Evolutionary conservation across 2,888 invertebrate species (phyloP).

Genomic region (Venustoraphidia nigricollis): DNA sequence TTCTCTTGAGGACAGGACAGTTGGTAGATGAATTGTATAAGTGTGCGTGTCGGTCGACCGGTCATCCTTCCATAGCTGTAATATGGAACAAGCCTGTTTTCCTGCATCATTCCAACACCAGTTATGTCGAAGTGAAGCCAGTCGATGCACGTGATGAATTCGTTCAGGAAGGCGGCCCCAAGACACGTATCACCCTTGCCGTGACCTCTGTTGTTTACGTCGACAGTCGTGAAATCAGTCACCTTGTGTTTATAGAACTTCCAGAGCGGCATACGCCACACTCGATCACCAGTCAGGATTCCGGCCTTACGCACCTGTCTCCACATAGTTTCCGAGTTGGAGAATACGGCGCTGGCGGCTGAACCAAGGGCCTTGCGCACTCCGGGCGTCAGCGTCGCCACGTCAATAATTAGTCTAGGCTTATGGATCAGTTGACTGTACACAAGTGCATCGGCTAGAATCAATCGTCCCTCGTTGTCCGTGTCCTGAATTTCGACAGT

Average conservation of each 20-base stretch:
- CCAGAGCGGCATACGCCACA: conserved; percentile 46
- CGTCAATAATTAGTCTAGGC: conserved; percentile 47
- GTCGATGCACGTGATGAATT: conserved; percentile 37
- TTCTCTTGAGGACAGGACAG: conserved; percentile 23
- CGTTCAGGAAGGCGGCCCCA: conserved; percentile 28
- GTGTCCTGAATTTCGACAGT: conserved; percentile 45
- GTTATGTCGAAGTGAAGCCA: conserved; percentile 47
- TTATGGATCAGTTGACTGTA: conserved; percentile 31
- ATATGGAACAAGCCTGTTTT: conserved; percentile 35
- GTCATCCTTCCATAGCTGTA: conserved; percentile 33
- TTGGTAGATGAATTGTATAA: conserved; percentile 31
- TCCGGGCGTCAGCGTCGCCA: conserved; percentile 51
- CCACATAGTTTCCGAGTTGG: conserved; percentile 35
- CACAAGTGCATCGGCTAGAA: conserved; percentile 24
- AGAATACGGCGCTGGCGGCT: conserved; percentile 36
- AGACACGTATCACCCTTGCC: conserved; percentile 24
- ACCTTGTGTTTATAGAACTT: conserved; percentile 33
- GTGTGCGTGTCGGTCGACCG: conserved; percentile 33
- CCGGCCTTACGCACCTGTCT: conserved; percentile 34
- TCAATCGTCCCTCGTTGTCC: conserved; percentile 33
- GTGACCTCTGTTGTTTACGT: conserved; percentile 25
- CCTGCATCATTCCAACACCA: conserved; percentile 35
- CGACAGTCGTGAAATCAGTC: conserved; percentile 23
- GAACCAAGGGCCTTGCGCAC: conserved; percentile 35
- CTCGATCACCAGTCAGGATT: conserved; percentile 37